These are phyloP conservation scores for Enteromius thamalakanensis DNA, from an alignment of 2,797 vertebrate genomes.

Conservation along the genomic window DNA sequence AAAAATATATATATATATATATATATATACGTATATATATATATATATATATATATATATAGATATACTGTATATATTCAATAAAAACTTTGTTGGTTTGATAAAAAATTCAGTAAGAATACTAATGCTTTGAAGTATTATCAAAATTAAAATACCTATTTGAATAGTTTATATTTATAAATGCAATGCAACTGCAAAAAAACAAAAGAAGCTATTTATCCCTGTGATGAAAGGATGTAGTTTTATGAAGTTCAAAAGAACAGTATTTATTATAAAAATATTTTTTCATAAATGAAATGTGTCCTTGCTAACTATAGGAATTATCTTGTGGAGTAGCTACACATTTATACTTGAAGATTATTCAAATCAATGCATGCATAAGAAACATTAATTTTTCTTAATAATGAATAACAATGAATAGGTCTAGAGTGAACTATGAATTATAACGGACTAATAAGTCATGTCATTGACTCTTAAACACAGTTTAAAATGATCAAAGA, in stretches of 20 bases:
- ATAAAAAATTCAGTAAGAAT: background rate
- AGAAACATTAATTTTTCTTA: background rate
- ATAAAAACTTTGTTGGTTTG: background rate
- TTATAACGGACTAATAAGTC: background rate
- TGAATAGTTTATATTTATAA: too few species aligned
- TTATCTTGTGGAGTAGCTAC: background rate
- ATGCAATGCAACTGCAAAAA: too few species aligned
- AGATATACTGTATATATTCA: too few species aligned
- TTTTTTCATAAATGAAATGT: background rate
- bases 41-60: too few species aligned
- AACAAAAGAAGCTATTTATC: too few species aligned
- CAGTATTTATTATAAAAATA: background rate
- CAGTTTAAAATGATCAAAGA: background rate
- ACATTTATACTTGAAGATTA: background rate
- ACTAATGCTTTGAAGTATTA: background rate
- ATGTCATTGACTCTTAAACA: background rate
- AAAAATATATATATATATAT: too few species aligned
- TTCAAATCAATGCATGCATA: background rate
- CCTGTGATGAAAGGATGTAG: too few species aligned
- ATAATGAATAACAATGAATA: background rate
- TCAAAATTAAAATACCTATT: too few species aligned
- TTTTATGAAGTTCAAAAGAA: too few species aligned
- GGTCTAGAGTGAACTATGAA: background rate
- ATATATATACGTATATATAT: too few species aligned
- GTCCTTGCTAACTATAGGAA: background rate